phyloP scores from a whole-genome alignment of 30 jellyfish, hydroid and myxozoan species.

The Chrysaora quinquecirrha region DNA sequence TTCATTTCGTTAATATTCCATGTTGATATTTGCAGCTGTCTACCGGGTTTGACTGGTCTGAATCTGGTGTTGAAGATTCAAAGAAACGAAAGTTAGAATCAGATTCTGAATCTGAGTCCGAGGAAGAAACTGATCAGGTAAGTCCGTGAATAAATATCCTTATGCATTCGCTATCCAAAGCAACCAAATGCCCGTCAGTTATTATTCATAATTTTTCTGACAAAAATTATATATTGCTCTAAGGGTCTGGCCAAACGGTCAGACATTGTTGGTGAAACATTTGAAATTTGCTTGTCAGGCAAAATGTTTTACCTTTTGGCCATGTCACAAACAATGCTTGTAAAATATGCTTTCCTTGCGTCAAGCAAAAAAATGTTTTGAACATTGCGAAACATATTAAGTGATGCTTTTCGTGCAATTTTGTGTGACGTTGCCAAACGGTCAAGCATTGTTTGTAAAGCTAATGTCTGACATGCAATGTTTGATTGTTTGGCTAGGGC shows the following conservation, averaged over 20 bases:
- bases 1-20: neutral
- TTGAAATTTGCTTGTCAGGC: too few species aligned
- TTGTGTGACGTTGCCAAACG: too few species aligned
- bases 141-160: neutral
- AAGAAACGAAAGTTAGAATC: constrained; percentile 44
- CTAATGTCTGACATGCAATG: too few species aligned
- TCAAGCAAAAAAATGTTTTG: neutral
- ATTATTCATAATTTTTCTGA: neutral
- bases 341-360: too few species aligned
- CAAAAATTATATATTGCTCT: neutral
- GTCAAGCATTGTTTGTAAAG: too few species aligned
- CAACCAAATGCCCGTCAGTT: neutral
- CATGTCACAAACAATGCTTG: too few species aligned
- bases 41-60: constrained; percentile 19
- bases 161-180: neutral
- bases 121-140: constrained; percentile 35
- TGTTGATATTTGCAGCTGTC: constrained; percentile 7
- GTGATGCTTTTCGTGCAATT: too few species aligned
- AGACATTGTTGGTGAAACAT: too few species aligned
- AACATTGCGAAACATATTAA: too few species aligned
- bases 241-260: too few species aligned
- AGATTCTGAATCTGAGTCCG: constrained; percentile 58
- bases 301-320: too few species aligned
- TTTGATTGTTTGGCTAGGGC: too few species aligned
- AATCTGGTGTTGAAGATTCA: constrained; percentile 1